phyloP scores from a whole-genome alignment of 2,797 vertebrate genomes.

The Zenarchopterus dispar region DNA sequence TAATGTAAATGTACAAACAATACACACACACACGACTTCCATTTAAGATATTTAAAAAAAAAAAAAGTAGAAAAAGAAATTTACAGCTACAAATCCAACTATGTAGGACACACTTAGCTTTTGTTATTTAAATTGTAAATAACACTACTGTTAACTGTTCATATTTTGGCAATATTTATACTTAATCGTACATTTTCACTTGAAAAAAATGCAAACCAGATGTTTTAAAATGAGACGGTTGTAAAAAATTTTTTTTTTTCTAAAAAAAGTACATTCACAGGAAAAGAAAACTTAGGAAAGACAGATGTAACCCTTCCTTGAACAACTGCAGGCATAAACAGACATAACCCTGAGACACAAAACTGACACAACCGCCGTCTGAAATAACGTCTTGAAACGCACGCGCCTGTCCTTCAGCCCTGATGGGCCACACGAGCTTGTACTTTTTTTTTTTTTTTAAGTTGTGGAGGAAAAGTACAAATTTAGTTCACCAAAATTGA shows the following conservation, averaged over 20 bases:
- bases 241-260: slow-evolving; percentile 12
- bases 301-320: slow-evolving; percentile 40
- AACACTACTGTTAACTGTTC: slow-evolving; percentile 29
- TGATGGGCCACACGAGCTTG: slow-evolving; percentile 54
- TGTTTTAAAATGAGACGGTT: slow-evolving; percentile 26
- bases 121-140: slow-evolving; percentile 35
- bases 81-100: slow-evolving; percentile 39
- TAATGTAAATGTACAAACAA: slow-evolving; percentile 66
- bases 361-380: slow-evolving; percentile 16
- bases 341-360: slow-evolving; percentile 75
- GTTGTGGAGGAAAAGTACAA: slow-evolving; percentile 64
- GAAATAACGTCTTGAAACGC: slow-evolving; percentile 41
- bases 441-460: slow-evolving; percentile 45
- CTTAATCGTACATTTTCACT: slow-evolving; percentile 7
- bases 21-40: slow-evolving; percentile 61
- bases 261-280: slow-evolving; percentile 64
- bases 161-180: slow-evolving; percentile 56
- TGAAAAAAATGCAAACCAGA: not conserved
- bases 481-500: slow-evolving; percentile 81
- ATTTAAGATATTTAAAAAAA: slow-evolving; percentile 29
- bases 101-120: slow-evolving; percentile 42
- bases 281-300: slow-evolving; percentile 17
- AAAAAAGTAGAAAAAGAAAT: slow-evolving; percentile 6
- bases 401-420: slow-evolving; percentile 62
- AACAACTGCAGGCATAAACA: slow-evolving; percentile 40